Percentiles rank a stretch among this genome's conserved stretches.
phyloP scores from a whole-genome alignment of 2,113 vertebrate species.

The Mobula birostris region DNA sequence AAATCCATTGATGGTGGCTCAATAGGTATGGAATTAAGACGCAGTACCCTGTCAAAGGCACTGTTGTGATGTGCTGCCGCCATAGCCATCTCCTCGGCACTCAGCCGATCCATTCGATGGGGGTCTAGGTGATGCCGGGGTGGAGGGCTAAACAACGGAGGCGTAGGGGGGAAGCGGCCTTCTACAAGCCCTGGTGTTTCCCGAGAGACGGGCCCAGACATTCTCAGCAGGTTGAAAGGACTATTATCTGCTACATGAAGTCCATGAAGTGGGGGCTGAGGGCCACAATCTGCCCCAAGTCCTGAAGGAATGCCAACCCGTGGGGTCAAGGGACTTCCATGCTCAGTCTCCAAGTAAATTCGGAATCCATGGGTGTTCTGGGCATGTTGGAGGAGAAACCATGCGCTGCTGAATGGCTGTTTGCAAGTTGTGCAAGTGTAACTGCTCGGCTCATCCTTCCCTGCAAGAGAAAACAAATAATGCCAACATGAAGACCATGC shows the following conservation, averaged over 20 bases:
- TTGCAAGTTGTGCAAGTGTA: conserved; percentile 99
- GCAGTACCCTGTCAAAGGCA: conserved; percentile 99
- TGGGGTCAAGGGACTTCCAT: conserved; percentile 93
- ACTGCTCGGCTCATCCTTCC: conserved; percentile 98
- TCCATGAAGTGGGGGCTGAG: conserved; percentile 94
- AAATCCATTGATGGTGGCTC: conserved; percentile 99
- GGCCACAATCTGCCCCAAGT: conserved; percentile 88
- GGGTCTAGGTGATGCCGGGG: conserved; percentile 96
- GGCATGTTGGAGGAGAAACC: conserved; percentile 98
- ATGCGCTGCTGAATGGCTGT: conserved; percentile 97
- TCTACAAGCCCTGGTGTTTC: conserved; percentile 77
- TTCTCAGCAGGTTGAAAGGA: conserved; percentile 97
- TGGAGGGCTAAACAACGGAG: conserved; percentile 95
- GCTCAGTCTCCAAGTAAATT: conserved; percentile 98
- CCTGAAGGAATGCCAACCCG: conserved; percentile 93
- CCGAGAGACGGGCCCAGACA: conserved; percentile 90
- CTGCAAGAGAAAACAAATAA: conserved; percentile 74
- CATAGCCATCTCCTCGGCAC: conserved; percentile 96
- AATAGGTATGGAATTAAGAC: conserved; percentile 97
- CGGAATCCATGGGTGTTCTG: conserved; percentile 98
- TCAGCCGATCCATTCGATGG: conserved; percentile 91
- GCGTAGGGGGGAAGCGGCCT: conserved; percentile 92
- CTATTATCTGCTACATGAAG: conserved; percentile 98
- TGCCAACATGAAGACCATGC: conserved; percentile 49
- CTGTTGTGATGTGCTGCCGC: conserved; percentile 95